Base-by-base conservation (phyloP, 2,797 vertebrate genomes). In the Notolabrus celidotus region DNA sequence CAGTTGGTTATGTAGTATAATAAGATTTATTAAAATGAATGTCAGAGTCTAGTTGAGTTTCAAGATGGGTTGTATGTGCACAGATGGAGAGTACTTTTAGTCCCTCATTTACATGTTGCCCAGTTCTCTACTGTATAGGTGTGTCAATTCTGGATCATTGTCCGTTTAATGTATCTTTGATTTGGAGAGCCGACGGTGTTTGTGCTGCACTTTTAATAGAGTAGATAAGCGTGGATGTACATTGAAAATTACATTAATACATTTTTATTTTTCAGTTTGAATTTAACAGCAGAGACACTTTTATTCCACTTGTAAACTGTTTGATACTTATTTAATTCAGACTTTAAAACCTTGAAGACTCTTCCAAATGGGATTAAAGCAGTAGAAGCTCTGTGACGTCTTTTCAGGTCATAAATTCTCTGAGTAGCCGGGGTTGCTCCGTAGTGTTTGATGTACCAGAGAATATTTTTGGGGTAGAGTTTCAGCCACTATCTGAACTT, bases 121-220 rank as follows among this genome's bases (percentile, higher is more conserved):
- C n/a, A n/a, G n/a, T n/a, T n/a, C n/a, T n/a, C n/a, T n/a, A n/a
- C n/a, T 74, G 63, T 3, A 22, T 47, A 77, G 67, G 43, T 62
- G 62, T 53, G 67, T 74, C 36, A 60, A 59, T 74, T 77, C 45
- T 69, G 59, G 34, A 67, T 68, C 16, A 14, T 73, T 63, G 56
- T 72, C 39, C 12, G 33, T 78, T 67, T 46, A 57, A 68, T 47
- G n/a, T 9, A 39, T 67, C 51, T 70, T 50, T 64, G 38, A 75
- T 45, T 4, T 9, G 20, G 50, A 71, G 46, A 51, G 5, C 10
- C 22, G 22, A 47, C 56, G 50, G 34, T 67, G 55, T 38, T 71
- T n/a, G 0, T 11, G 14, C 17, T 20, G 42, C 56, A 23, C 62
- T 66, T 19, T 31, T 7, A 39, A 58, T 43, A 34, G 27, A 39